Evolutionary conservation across 2,113 vertebrate species (phyloP), one percentile per base, ranked within the genome.

Genomic region (Takifugu flavidus): DNA sequence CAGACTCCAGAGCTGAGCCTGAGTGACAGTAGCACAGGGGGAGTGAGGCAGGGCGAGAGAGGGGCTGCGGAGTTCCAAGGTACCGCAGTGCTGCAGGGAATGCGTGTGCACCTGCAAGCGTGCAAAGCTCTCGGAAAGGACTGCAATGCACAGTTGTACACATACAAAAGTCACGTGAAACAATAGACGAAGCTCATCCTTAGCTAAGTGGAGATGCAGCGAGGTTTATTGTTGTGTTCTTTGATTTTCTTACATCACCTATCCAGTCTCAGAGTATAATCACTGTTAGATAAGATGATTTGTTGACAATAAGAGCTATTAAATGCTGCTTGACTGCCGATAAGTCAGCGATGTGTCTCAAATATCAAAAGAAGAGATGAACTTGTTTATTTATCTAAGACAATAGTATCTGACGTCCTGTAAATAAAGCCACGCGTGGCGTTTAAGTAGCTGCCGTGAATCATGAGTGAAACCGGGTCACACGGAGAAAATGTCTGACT

Each of bases 81-180:
- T 81, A 44, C 87, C 82, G 87, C 85, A 89, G 75, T 78, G 74
- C 83, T 86, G 85, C 83, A 52, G 81, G 74, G 72, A 72, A 82
- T 79, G 50, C 70, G 75, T 73, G 78, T 74, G 77, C 79, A 78
- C 78, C 77, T 43, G 55, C 61, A 83, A 82, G 78, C 80, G 69
- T 82, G 69, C 62, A 77, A 82, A 78, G 57, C 67, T 64, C 58
- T 69, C 74, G 63, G 65, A 65, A 26, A 64, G 59, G 61, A 70
- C 75, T 64, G 66, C 67, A 65, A 65, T 60, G 66, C 71, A 76
- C 72, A 81, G 56, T 74, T 87, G 85, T 84, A 58, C 76, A 80
- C 39, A 63, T 62, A 42, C 49, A 67, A 59, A 55, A 68, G 56
- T 67, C 72, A 82, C 46, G 13, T 56, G 1, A 14, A 39, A 6